phyloP scores from a whole-genome alignment of 2,113 vertebrate genomes.

The Perccottus glenii region DNA sequence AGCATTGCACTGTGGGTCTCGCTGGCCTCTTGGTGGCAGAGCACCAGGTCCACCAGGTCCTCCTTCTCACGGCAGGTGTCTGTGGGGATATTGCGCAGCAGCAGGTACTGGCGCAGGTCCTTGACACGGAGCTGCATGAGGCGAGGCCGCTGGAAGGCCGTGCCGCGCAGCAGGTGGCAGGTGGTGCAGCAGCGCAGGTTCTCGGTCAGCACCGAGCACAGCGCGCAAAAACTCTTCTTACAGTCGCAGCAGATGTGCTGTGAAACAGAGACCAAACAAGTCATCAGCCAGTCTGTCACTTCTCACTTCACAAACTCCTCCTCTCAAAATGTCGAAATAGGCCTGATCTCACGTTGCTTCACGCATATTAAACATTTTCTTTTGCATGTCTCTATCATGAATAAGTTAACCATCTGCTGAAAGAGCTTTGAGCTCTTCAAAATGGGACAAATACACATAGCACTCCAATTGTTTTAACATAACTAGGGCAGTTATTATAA shows the following conservation, averaged over 20 bases:
- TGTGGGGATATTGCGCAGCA: slow-evolving; percentile 90
- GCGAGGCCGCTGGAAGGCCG: slow-evolving; percentile 91
- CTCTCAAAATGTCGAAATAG: slow-evolving; percentile 12
- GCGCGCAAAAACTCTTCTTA: slow-evolving; percentile 93
- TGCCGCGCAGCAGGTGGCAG: slow-evolving; percentile 90
- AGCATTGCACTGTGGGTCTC: slow-evolving; percentile 51
- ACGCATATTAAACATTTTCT: slow-evolving; percentile 14
- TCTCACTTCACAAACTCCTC: background rate
- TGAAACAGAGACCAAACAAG: slow-evolving; percentile 13
- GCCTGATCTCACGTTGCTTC: slow-evolving; percentile 13
- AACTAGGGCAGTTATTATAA: background rate
- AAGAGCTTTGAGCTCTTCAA: slow-evolving; percentile 15
- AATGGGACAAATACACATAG: slow-evolving; percentile 12
- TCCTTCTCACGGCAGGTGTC: slow-evolving; percentile 96
- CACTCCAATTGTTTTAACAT: slow-evolving; percentile 8
- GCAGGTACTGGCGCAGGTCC: slow-evolving; percentile 94
- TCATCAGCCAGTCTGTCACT: slow-evolving; percentile 8
- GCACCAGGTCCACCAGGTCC: slow-evolving; percentile 94
- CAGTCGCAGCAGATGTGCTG: slow-evolving; percentile 95
- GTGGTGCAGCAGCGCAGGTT: slow-evolving; percentile 89
- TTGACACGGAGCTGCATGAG: slow-evolving; percentile 93
- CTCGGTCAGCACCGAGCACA: slow-evolving; percentile 91
- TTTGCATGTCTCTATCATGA: slow-evolving; percentile 16
- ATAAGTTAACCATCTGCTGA: slow-evolving; percentile 22
- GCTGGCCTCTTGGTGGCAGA: slow-evolving; percentile 84